A percentile compares a stretch with the other conserved stretches of the same genome.
phyloP scores from a whole-genome alignment of 23 tunicate genomes.

The Diplosoma virens region DNA sequence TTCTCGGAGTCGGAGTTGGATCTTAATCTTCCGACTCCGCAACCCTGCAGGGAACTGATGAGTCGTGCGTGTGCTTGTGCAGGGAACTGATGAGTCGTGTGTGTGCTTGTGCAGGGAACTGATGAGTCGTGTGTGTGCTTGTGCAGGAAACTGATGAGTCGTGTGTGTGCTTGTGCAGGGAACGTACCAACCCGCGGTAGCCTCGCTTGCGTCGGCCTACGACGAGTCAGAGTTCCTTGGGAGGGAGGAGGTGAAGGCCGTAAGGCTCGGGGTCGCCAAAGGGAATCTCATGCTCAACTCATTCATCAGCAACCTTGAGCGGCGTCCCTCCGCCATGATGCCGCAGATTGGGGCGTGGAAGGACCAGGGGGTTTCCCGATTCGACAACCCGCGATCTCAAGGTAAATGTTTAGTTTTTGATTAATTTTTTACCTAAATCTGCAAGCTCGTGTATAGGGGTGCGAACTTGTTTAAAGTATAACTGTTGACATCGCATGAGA shows the following conservation, averaged over 20 bases:
- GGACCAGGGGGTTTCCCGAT: constrained; percentile 22
- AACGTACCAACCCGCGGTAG: constrained; percentile 50
- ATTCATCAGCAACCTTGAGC: constrained; percentile 60
- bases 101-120: no score
- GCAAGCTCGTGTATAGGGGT: no score
- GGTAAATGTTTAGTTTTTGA: constrained; percentile 13
- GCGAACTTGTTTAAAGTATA: no score
- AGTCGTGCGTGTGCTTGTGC: no score
- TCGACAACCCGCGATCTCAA: constrained; percentile 25
- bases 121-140: no score
- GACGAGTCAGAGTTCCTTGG: constrained; percentile 26
- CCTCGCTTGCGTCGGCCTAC: constrained; percentile 52
- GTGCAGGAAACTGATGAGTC: no score
- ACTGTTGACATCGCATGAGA: no score
- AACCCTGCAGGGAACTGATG: no score
- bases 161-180: constrained; percentile 31
- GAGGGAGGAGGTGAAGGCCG: constrained; percentile 27
- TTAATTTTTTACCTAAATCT: no score
- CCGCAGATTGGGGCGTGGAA: constrained; percentile 67
- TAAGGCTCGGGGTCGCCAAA: constrained; percentile 58
- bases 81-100: no score
- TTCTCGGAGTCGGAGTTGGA: no score
- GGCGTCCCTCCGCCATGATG: constrained; percentile 45
- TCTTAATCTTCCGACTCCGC: no score
- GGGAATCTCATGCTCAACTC: constrained; percentile 59